Evolutionary conservation across 2,797 vertebrate genomes (phyloP).

Genomic region (Gymnoscopelus microlampas): DNA sequence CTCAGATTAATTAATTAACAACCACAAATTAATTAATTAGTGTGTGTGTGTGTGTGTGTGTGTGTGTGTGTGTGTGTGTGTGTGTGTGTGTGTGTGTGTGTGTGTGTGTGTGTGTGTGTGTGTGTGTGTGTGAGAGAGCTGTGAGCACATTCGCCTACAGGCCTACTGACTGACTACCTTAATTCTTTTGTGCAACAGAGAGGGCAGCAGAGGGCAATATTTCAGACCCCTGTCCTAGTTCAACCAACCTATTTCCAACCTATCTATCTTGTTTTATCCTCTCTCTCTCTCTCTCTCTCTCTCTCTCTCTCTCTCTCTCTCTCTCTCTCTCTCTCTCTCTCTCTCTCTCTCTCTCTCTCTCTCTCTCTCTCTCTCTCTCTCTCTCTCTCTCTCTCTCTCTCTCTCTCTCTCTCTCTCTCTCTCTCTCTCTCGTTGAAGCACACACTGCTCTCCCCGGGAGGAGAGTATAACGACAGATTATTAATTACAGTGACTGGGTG

Average conservation of each 20-base stretch:
- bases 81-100: not conserved
- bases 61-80: not conserved
- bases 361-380: too few species aligned
- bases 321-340: too few species aligned
- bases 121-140: not conserved
- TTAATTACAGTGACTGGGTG: constrained; percentile 67
- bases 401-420: not conserved
- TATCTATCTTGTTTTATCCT: too few species aligned
- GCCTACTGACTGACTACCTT: not conserved
- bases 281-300: too few species aligned
- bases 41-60: not conserved
- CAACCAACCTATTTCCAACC: not conserved
- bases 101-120: not conserved
- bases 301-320: too few species aligned
- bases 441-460: constrained; percentile 24
- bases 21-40: too few species aligned
- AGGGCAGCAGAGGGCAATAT: not conserved
- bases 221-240: too few species aligned
- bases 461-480: constrained; percentile 52
- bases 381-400: not conserved
- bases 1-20: too few species aligned
- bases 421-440: constrained; percentile 21
- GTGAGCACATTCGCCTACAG: not conserved
- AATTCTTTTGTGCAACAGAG: not conserved
- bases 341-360: too few species aligned